Evolutionary conservation across 1,140 invertebrate genomes (phyloP).

Genomic region (Telenomus remus): DNA sequence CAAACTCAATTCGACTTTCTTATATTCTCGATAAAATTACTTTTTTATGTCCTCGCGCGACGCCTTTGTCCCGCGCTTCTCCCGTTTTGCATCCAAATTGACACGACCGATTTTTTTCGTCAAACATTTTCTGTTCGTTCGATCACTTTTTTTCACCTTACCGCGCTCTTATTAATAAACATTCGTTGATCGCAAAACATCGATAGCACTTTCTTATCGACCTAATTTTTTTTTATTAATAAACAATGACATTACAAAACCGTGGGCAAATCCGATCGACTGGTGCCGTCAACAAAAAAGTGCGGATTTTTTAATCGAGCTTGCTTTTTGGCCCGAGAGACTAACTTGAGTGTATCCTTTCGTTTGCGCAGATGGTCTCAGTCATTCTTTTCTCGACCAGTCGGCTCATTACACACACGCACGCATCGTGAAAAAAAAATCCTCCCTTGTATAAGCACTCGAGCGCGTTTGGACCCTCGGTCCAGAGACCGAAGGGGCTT

Average conservation of each 20-base stretch:
- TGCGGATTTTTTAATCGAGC: slow-evolving; percentile 35
- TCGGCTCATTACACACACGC: slow-evolving; percentile 53
- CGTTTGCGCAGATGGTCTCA: slow-evolving; percentile 55
- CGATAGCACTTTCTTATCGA: slow-evolving; percentile 30
- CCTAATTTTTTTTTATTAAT: slow-evolving; percentile 33
- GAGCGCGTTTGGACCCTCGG: slow-evolving; percentile 34
- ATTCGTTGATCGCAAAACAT: slow-evolving; percentile 14
- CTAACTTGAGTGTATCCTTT: slow-evolving; percentile 47
- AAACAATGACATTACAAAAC: slow-evolving; percentile 3
- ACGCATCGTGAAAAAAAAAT: slow-evolving; percentile 37
- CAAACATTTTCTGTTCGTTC: background rate
- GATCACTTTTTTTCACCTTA: slow-evolving; percentile 3
- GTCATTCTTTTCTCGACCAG: slow-evolving; percentile 41
- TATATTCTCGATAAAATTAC: slow-evolving; percentile 55
- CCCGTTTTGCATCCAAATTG: slow-evolving; percentile 37
- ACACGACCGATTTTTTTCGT: slow-evolving; percentile 25
- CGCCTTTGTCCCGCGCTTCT: slow-evolving; percentile 30
- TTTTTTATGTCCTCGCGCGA: slow-evolving; percentile 21
- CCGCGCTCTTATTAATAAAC: slow-evolving; percentile 41
- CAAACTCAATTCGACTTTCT: slow-evolving; percentile 58
- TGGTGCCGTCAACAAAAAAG: background rate
- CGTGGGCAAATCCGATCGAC: background rate
- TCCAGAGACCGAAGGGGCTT: background rate
- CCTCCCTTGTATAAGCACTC: slow-evolving; percentile 39
- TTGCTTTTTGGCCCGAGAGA: slow-evolving; percentile 48